Evolutionary conservation across 2,888 invertebrate genomes (phyloP).

Genomic region (Agonopterix heracliana): DNA sequence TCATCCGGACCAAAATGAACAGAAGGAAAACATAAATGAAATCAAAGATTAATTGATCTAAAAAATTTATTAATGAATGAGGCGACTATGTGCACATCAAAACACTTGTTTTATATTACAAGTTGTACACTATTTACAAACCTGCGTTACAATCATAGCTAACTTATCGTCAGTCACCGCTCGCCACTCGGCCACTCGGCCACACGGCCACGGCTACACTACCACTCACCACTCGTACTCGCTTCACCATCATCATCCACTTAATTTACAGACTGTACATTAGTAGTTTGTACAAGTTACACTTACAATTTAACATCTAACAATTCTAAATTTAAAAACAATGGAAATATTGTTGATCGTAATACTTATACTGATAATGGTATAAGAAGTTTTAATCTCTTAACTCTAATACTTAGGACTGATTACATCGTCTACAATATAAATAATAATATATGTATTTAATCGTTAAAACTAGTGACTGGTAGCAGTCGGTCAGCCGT

Average conservation of each 20-base stretch:
- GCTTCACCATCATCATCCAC: slow-evolving; percentile 25
- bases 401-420: slow-evolving; percentile 52
- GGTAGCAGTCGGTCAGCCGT: slow-evolving; percentile 64
- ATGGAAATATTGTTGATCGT: slow-evolving; percentile 72
- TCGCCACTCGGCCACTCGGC: slow-evolving; percentile 12
- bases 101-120: slow-evolving; percentile 70
- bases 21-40: slow-evolving; percentile 12
- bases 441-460: slow-evolving; percentile 61
- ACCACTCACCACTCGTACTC: slow-evolving; percentile 16
- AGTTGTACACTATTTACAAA: slow-evolving; percentile 71
- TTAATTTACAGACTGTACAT: slow-evolving; percentile 63
- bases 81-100: slow-evolving; percentile 77
- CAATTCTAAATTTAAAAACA: slow-evolving; percentile 56
- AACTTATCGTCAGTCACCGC: slow-evolving; percentile 14
- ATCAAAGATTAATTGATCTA: slow-evolving; percentile 60
- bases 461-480: slow-evolving; percentile 60
- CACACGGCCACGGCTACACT: slow-evolving; percentile 14
- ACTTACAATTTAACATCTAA: slow-evolving; percentile 47
- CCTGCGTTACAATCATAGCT: neutral
- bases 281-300: slow-evolving; percentile 71
- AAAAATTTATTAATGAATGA: slow-evolving; percentile 76
- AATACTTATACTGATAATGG: slow-evolving; percentile 71
- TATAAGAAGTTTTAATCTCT: slow-evolving; percentile 69
- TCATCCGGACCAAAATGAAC: neutral
- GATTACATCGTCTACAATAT: slow-evolving; percentile 59